These are phyloP conservation scores for Muntiacus muntjak DNA, from an alignment of 2,113 vertebrate species.

Conservation along the genomic window DNA sequence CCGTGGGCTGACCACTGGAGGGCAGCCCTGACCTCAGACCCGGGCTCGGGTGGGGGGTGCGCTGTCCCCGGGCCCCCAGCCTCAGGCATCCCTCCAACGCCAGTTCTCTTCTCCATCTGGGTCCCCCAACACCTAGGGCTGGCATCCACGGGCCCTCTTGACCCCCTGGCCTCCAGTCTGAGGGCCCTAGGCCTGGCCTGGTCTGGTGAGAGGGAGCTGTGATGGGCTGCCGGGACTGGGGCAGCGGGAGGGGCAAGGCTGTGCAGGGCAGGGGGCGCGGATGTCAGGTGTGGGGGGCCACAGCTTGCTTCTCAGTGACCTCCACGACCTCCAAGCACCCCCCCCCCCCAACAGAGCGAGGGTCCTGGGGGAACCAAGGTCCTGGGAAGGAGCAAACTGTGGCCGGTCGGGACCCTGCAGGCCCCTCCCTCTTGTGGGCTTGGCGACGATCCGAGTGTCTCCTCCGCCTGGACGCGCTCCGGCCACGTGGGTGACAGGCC, in stretches of 20 bases:
- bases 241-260: rapidly evolving
- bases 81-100: not conserved
- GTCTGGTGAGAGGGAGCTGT: not conserved
- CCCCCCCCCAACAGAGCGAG: too few relatives aligned
- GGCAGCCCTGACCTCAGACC: not conserved
- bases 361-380: not conserved
- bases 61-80: rapidly evolving
- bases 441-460: rapidly evolving
- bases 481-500: not conserved
- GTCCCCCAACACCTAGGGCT: not conserved
- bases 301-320: not conserved
- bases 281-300: rapidly evolving
- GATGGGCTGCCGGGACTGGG: rapidly evolving
- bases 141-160: not conserved
- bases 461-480: rapidly evolving
- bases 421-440: not conserved
- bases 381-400: not conserved
- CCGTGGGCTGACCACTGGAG: rapidly evolving
- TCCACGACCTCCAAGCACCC: not conserved
- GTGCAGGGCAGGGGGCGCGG: rapidly evolving
- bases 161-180: not conserved
- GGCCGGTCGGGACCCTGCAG: not conserved
- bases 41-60: not conserved
- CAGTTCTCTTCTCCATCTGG: rapidly evolving
- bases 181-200: not conserved